phyloP scores from a whole-genome alignment of 2,797 vertebrate genomes.

The Rhinoraja longicauda region DNA sequence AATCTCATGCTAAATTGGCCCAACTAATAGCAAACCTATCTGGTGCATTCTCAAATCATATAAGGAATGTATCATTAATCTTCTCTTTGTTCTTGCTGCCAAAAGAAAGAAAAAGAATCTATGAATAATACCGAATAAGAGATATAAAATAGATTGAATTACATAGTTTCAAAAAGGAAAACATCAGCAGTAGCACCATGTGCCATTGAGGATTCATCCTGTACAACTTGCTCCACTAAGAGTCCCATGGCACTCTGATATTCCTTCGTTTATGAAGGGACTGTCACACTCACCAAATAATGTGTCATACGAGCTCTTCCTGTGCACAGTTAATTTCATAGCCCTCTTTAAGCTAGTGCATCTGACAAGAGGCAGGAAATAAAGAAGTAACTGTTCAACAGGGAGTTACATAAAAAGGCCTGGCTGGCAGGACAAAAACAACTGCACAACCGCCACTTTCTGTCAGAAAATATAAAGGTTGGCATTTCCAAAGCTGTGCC shows the following conservation, averaged over 20 bases:
- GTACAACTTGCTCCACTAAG: background rate
- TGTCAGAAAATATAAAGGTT: background rate
- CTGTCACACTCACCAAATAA: background rate
- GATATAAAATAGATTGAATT: background rate
- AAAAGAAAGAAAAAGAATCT: slow-evolving; percentile 24
- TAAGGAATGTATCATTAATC: background rate
- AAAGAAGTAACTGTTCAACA: background rate
- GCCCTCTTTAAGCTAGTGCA: background rate
- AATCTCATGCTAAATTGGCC: background rate
- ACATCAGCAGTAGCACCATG: background rate
- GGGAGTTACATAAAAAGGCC: background rate
- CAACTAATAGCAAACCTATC: background rate
- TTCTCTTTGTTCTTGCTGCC: background rate
- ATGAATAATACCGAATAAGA: background rate
- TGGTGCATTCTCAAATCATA: background rate
- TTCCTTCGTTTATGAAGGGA: background rate
- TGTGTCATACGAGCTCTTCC: background rate
- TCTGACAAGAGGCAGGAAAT: background rate
- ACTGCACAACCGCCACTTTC: background rate
- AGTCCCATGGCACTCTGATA: background rate
- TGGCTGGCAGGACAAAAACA: background rate
- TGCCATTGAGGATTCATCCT: background rate
- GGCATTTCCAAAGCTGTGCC: background rate
- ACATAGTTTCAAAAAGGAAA: background rate
- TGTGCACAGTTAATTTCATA: background rate